Evolutionary conservation across 2,888 invertebrate species (phyloP), one percentile per base, ranked within the genome.

Genomic region (Caenorhabditis virilis): DNA sequence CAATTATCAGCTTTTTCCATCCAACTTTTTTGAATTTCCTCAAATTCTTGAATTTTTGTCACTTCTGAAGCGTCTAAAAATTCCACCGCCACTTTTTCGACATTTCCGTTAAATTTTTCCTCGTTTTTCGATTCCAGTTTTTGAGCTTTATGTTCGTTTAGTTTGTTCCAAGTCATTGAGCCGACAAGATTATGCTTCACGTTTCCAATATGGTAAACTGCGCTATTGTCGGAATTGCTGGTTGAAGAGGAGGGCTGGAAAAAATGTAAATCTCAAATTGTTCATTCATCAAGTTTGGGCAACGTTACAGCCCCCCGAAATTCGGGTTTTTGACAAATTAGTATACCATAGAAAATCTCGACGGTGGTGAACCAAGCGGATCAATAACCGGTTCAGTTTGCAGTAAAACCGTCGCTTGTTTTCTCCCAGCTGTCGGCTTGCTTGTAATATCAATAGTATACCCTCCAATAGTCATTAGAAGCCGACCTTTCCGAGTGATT

Each of bases 121-220:
- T 15, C 43, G 18, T 25, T 35, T 9, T 46, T 41, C 45, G n/a
- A 15, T 25, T 46, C 18, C 25, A 20, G 18, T 13, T 22, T n/a
- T n/a, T 41, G 39, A 18, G n/a, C 41, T 33, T 36, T 30, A 16
- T 3, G 23, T n/a, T 43, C 43, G 36, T 58, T 64, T 45, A 64
- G 39, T 15, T 18, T 41, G 11, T 27, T 16, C 64, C 64, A 64
- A 5, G 36, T 26, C 59, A 64, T 59, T 11, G 64, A 64, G 22
- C 58, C 64, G 9, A 64, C 48, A n/a, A 64, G 18, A 25, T 51
- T 55, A 23, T 64, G 55, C 23, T 55, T 64, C 22, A 64, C 59
- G 20, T 55, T 64, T 51, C 64, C 64, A 4, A 64, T 15, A 33
- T 64, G 55, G 16, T 55, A 64, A 5, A 64, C 46, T 2, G 50